These are phyloP conservation scores for Percopsis omiscomaycus DNA, from an alignment of 2,797 vertebrate genomes.

Conservation along the genomic window DNA sequence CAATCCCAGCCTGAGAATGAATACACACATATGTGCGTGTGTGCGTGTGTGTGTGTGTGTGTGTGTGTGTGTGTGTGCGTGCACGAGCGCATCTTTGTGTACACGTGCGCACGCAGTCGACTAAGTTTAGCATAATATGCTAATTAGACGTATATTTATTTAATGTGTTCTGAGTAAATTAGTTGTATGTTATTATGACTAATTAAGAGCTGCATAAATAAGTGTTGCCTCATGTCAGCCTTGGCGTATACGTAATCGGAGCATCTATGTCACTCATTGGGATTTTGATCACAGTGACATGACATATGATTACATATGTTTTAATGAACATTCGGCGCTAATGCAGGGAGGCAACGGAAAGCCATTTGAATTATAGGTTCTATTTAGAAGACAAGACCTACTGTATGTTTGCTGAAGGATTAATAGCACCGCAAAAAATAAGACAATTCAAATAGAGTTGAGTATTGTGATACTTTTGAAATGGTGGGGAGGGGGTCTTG, in stretches of 20 bases:
- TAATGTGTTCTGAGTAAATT: constrained; percentile 77
- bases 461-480: too few species aligned
- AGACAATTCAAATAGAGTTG: too few species aligned
- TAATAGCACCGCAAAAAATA: too few species aligned
- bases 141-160: constrained; percentile 82
- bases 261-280: constrained; percentile 71
- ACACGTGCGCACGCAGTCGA: constrained; percentile 43
- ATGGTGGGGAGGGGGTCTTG: too few species aligned
- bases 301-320: constrained; percentile 54
- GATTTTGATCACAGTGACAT: constrained; percentile 67
- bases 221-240: constrained; percentile 50
- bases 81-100: constrained; percentile 24
- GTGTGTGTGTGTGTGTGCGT: constrained; percentile 19
- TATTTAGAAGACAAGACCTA: too few species aligned
- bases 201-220: constrained; percentile 78
- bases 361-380: constrained; percentile 12
- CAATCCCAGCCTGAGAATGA: constrained; percentile 61
- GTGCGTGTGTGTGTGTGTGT: not conserved
- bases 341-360: not conserved
- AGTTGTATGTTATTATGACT: constrained; percentile 78
- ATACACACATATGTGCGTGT: constrained; percentile 20
- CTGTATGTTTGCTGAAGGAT: too few species aligned
- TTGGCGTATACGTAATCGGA: constrained; percentile 52
- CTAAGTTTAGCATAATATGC: constrained; percentile 74
- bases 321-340: constrained; percentile 42